Evolutionary conservation across 1,140 invertebrate species (phyloP), one percentile per base, ranked within the genome.

Genomic region (Magallana ariakensis): DNA sequence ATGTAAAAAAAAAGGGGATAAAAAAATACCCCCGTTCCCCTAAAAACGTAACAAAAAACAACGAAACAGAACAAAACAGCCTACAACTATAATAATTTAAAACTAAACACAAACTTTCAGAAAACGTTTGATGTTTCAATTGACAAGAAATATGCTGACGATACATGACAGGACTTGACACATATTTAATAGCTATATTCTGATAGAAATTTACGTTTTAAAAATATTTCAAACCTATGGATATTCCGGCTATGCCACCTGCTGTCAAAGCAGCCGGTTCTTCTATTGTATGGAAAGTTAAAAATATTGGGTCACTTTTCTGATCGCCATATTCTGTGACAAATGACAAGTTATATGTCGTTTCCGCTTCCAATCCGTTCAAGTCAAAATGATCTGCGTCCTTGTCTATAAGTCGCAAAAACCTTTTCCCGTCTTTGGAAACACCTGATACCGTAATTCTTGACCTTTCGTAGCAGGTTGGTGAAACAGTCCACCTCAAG

Each of bases 301-400:
- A 26, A 75, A 26, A 75, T 26, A 75, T 26, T 10, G 66, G 66
- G 15, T 75, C 66, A 75, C 66, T 75, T 11, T 33, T 75, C 22
- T 75, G 66, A 33, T 19, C 22, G 2, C 19, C 85, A 53, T 88
- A 88, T 56, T 16, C 46, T 11, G 70, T 84, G 0, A 88, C 85
- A 58, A 88, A 84, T 26, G 83, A 58, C 9, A 86, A 53, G 0
- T 84, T 86, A 60, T 88, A 88, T 6, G 60, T 80, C 1, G 85
- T 86, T 53, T 85, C 82, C 4, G 87, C 15, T 2, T 88, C 54
- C n/a, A 88, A 58, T 8, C 82, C 84, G 15, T 57, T 56, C 0
- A 86, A 22, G 54, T 83, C 56, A 56, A 66, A 85, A n/a, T 55
- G 83, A 46, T 85, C 33, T 5, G 84, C 22, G 6, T 86, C 22